Percentiles rank a stretch among this genome's conserved stretches.
Conservation (phyloP, 2,888 invertebrate genomes). For the Ectropis crepuscularia region DNA sequence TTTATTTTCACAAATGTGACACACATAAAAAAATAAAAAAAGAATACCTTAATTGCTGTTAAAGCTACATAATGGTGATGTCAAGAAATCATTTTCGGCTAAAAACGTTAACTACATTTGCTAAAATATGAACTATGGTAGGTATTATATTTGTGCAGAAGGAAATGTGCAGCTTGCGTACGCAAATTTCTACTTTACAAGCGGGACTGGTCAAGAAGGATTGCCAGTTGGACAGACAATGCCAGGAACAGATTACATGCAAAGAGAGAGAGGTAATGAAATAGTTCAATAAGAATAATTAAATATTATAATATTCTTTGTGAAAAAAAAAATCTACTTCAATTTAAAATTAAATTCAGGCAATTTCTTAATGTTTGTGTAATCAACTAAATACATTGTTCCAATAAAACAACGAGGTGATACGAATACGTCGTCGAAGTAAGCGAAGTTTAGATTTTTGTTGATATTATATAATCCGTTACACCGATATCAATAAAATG, state of each 20-base stretch:
- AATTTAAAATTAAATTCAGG: too few species aligned
- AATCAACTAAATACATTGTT: too few species aligned
- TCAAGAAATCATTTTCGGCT: not conserved
- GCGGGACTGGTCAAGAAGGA: constrained; percentile 46
- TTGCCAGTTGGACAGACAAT: constrained; percentile 39
- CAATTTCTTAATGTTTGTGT: not conserved
- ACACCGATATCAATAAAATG: too few species aligned
- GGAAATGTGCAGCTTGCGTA: constrained; percentile 45
- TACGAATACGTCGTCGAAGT: too few species aligned
- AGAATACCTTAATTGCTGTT: constrained; percentile 6
- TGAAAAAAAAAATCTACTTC: not conserved
- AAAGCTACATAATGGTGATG: not conserved
- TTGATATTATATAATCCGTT: too few species aligned
- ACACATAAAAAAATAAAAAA: constrained; percentile 3
- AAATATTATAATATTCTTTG: too few species aligned
- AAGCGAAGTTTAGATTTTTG: too few species aligned
- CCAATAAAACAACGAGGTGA: too few species aligned
- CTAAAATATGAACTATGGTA: too few species aligned
- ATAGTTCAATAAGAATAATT: not conserved
- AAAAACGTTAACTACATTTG: not conserved
- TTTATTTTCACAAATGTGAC: constrained; percentile 1
- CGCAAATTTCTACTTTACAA: constrained; percentile 54
- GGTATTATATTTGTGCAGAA: constrained; percentile 34
- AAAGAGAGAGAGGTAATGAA: constrained; percentile 59
- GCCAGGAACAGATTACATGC: constrained; percentile 46